A percentile compares a stretch with the other conserved stretches of the same genome.
Evolutionary conservation across 2,113 vertebrate species (phyloP).

Genomic region (Pyxicephalus adspersus): DNA sequence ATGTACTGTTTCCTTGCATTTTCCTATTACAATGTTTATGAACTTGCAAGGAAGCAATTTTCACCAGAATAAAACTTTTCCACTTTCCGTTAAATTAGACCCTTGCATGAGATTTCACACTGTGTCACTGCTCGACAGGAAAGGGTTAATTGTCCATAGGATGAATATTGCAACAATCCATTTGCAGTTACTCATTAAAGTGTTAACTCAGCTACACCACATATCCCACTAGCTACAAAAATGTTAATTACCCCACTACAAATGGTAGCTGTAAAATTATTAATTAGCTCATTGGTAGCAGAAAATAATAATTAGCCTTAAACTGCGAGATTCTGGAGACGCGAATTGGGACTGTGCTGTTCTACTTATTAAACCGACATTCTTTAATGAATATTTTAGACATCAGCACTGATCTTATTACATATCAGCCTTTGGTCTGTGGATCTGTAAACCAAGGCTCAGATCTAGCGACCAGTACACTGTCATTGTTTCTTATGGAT

Average conservation of each 20-base stretch:
- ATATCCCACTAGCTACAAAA: constrained; percentile 32
- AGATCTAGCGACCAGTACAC: not conserved
- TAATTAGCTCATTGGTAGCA: constrained; percentile 50
- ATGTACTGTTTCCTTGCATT: too few relatives aligned
- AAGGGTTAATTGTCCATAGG: constrained; percentile 35
- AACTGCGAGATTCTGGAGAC: constrained; percentile 30
- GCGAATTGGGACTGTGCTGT: constrained; percentile 19
- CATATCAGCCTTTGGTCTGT: constrained; percentile 1
- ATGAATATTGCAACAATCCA: constrained; percentile 43
- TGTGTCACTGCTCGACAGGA: not conserved
- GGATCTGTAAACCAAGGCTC: constrained; percentile 1
- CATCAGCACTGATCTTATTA: constrained; percentile 4
- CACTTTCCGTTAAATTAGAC: not conserved
- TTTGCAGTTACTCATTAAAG: constrained; percentile 40
- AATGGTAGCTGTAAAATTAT: constrained; percentile 47
- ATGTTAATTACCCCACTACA: constrained; percentile 45
- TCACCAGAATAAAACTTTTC: too few relatives aligned
- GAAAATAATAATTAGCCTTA: constrained; percentile 48
- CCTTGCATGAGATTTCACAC: not conserved
- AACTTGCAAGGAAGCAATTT: too few relatives aligned
- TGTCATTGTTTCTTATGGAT: not conserved
- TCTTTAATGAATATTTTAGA: constrained; percentile 42
- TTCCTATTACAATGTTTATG: too few relatives aligned
- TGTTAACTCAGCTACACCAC: constrained; percentile 28
- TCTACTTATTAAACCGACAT: constrained; percentile 8